These are phyloP conservation scores for Luehdorfia chinensis DNA, from an alignment of 1,140 invertebrate species.

Conservation along the genomic window DNA sequence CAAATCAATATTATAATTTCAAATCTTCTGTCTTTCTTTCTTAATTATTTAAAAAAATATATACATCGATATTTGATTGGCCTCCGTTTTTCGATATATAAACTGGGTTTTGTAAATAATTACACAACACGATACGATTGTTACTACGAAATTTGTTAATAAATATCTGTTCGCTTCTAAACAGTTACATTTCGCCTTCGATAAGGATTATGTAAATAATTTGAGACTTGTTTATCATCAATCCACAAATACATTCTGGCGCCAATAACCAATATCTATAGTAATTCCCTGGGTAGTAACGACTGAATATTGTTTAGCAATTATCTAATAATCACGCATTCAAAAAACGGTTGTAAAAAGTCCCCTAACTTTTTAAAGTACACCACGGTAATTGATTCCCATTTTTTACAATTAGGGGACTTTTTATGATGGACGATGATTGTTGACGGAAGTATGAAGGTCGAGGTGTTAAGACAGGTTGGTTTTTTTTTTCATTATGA, in stretches of 20 bases:
- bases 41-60: no score
- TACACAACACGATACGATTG: slow-evolving; percentile 11
- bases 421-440: slow-evolving; percentile 31
- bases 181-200: not conserved
- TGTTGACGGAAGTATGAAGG: slow-evolving; percentile 25
- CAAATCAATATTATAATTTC: no score
- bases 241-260: slow-evolving; percentile 8
- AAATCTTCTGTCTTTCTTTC: no score
- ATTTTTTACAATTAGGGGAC: slow-evolving; percentile 24
- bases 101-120: slow-evolving; percentile 11
- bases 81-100: slow-evolving; percentile 11
- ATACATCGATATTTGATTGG: no score
- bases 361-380: slow-evolving; percentile 40
- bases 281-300: slow-evolving; percentile 1
- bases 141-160: slow-evolving; percentile 18
- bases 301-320: slow-evolving; percentile 4
- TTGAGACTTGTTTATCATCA: not conserved
- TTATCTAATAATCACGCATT: slow-evolving; percentile 3
- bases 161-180: slow-evolving; percentile 10
- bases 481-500: slow-evolving; percentile 26
- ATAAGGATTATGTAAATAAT: slow-evolving; percentile 9
- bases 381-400: slow-evolving; percentile 25
- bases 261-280: slow-evolving; percentile 8
- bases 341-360: slow-evolving; percentile 31
- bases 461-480: slow-evolving; percentile 26